A percentile compares a stretch with the other conserved stretches of the same genome.
These are phyloP conservation scores for Labeo rohita DNA, from an alignment of 2,113 vertebrate genomes.

Conservation along the genomic window DNA sequence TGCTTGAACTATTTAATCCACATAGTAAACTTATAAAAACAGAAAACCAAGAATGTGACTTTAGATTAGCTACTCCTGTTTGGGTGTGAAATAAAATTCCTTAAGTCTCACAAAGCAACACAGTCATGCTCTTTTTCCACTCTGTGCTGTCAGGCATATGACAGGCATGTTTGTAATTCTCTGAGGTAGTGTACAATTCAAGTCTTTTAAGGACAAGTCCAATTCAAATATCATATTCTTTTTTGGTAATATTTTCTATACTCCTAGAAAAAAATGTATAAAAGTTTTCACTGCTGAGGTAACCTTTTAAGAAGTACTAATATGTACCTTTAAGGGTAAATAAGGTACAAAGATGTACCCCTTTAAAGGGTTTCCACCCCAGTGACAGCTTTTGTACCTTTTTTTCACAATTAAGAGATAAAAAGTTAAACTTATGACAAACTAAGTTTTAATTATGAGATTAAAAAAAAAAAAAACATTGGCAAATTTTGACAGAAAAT, in stretches of 20 bases:
- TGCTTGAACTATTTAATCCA: background rate
- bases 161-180: background rate
- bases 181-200: background rate
- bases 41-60: background rate
- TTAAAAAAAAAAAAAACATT: too few species aligned
- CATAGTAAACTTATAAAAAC: background rate
- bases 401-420: too few species aligned
- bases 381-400: too few species aligned
- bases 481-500: too few species aligned
- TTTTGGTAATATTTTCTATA: background rate
- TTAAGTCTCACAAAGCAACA: background rate
- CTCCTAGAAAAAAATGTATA: background rate
- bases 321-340: too few species aligned
- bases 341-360: too few species aligned
- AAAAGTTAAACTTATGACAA: too few species aligned
- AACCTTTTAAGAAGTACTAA: background rate
- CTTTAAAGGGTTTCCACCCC: too few species aligned
- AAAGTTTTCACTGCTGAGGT: background rate
- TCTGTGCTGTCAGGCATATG: background rate
- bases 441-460: too few species aligned
- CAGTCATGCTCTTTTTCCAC: background rate
- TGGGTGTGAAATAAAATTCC: slow-evolving; percentile 20
- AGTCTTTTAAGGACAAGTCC: background rate
- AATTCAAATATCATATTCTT: background rate
- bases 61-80: background rate